phyloP scores from a whole-genome alignment of 2,797 vertebrate species.

The Sarcoramphus papa region DNA sequence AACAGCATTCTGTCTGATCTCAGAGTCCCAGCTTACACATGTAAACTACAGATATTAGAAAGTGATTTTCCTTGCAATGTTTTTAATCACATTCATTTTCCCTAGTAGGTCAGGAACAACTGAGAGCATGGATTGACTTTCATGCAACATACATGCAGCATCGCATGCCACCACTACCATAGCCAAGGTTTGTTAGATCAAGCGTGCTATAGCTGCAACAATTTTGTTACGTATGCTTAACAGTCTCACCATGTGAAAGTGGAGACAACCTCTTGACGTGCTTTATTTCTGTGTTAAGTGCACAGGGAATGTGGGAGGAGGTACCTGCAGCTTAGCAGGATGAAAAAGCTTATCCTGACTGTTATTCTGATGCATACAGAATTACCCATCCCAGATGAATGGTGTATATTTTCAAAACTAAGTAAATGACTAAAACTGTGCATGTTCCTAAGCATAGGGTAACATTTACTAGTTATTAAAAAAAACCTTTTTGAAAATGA shows the following conservation, averaged over 20 bases:
- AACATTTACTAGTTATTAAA: background rate
- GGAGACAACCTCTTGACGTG: background rate
- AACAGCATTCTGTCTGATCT: background rate
- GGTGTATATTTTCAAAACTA: background rate
- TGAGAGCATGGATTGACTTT: background rate
- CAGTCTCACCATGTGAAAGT: rapidly evolving
- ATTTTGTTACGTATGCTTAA: background rate
- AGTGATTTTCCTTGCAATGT: background rate
- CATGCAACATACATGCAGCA: background rate
- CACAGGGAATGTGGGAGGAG: background rate
- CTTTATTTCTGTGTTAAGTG: background rate
- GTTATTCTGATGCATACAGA: background rate
- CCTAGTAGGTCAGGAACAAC: background rate
- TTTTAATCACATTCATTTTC: background rate
- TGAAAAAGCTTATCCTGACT: background rate
- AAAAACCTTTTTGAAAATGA: background rate
- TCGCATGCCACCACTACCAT: background rate
- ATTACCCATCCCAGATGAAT: background rate
- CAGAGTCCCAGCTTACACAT: background rate
- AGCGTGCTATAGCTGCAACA: background rate
- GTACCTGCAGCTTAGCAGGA: background rate
- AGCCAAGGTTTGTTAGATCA: background rate
- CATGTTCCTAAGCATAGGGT: background rate
- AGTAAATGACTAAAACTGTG: background rate
- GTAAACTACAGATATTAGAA: background rate